Conservation (phyloP, 2,113 vertebrate species). For the Etheostoma spectabile region DNA sequence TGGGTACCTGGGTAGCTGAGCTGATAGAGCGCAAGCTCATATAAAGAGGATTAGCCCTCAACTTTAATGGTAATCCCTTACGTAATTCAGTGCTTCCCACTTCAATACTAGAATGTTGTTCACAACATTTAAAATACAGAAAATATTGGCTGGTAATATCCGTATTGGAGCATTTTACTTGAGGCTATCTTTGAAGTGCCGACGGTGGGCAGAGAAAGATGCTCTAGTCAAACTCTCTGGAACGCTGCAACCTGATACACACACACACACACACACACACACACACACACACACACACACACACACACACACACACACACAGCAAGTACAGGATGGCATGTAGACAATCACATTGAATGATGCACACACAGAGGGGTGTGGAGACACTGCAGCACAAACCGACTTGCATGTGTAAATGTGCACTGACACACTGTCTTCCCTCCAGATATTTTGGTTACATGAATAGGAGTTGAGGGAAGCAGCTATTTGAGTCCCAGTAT, state of each 20-base stretch:
- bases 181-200: slow-evolving; percentile 60
- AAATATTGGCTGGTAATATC: slow-evolving; percentile 12
- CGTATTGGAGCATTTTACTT: slow-evolving; percentile 32
- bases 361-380: slow-evolving; percentile 1
- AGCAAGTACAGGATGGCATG: slow-evolving; percentile 2
- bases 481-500: slow-evolving; percentile 36
- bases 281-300: slow-evolving; percentile 5
- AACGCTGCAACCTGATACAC: slow-evolving; percentile 72
- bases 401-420: slow-evolving; percentile 1
- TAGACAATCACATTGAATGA: slow-evolving; percentile 38
- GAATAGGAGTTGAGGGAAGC: slow-evolving; percentile 36
- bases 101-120: neutral
- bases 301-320: slow-evolving; percentile 47
- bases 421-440: slow-evolving; percentile 47
- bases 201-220: slow-evolving; percentile 42
- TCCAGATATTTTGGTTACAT: slow-evolving; percentile 72
- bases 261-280: slow-evolving; percentile 25
- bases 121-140: neutral
- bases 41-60: too few relatives aligned
- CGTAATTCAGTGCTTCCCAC: neutral
- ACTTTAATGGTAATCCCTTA: neutral
- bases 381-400: slow-evolving; percentile 19
- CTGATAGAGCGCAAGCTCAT: too few relatives aligned
- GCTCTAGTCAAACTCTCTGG: slow-evolving; percentile 67
- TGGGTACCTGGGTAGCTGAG: too few relatives aligned